These are phyloP conservation scores for Erebia ligea DNA, from an alignment of 2,888 invertebrate genomes.

Conservation along the genomic window DNA sequence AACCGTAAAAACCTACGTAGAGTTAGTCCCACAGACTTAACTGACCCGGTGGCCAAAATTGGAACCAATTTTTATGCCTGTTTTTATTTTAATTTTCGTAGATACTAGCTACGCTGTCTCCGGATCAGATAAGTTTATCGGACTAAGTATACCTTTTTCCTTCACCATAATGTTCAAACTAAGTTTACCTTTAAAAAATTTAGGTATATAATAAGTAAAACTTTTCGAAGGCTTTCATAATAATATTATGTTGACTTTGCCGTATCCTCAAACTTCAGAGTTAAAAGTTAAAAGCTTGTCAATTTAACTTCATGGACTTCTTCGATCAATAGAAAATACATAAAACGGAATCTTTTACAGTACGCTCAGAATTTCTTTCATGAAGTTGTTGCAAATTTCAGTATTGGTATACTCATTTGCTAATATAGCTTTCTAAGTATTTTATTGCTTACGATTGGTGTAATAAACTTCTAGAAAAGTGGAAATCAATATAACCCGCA, in stretches of 20 bases:
- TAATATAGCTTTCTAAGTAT: conserved; percentile 1
- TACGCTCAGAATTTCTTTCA: not conserved
- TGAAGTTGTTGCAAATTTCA: not conserved
- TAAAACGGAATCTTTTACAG: not conserved
- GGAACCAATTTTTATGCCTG: no score
- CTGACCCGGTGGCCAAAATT: no score
- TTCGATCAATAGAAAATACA: not conserved
- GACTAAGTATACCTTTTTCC: no score
- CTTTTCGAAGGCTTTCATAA: not conserved
- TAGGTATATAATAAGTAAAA: not conserved
- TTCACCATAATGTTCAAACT: not conserved
- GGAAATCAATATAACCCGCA: not conserved
- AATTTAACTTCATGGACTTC: not conserved
- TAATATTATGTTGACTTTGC: not conserved
- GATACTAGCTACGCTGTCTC: no score
- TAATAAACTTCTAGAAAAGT: not conserved
- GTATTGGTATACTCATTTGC: not conserved
- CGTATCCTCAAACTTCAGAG: not conserved
- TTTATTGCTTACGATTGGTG: not conserved
- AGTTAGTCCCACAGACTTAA: no score
- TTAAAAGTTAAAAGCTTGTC: not conserved
- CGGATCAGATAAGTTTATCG: no score
- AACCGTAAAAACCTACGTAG: no score
- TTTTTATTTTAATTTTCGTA: no score
- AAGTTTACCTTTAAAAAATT: not conserved